These are phyloP conservation scores for Rhopalosiphum padi DNA, from an alignment of 1,140 invertebrate genomes.

Conservation along the genomic window DNA sequence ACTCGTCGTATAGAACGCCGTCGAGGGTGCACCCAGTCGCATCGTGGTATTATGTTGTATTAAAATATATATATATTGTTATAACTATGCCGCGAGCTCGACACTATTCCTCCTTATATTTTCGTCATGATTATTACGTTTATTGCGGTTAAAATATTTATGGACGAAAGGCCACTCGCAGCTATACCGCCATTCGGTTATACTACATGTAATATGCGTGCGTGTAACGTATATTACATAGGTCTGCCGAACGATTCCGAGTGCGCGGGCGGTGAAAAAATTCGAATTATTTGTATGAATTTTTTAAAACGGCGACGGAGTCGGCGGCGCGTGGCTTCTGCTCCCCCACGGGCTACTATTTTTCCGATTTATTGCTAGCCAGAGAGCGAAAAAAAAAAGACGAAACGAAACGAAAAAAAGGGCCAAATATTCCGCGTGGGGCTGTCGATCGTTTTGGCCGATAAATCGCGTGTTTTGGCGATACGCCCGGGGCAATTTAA, in stretches of 20 bases:
- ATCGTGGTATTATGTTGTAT: background rate
- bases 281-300: constrained; percentile 55
- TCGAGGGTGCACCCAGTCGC: background rate
- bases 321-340: constrained; percentile 1
- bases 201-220: background rate
- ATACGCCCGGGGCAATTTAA: constrained; percentile 58
- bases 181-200: background rate
- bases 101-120: background rate
- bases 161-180: background rate
- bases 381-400: background rate
- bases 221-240: background rate
- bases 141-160: constrained; percentile 1
- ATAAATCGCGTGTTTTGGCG: constrained; percentile 58
- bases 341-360: constrained; percentile 29
- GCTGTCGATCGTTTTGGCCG: constrained; percentile 58
- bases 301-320: constrained; percentile 30
- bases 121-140: background rate
- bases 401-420: constrained; percentile 17
- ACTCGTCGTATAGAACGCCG: background rate
- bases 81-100: background rate
- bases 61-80: background rate
- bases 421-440: constrained; percentile 52
- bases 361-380: constrained; percentile 55
- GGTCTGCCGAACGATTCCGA: background rate
- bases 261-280: constrained; percentile 8